Evolutionary conservation across 2,113 vertebrate species (phyloP).

Genomic region (Poeciliopsis occidentalis): DNA sequence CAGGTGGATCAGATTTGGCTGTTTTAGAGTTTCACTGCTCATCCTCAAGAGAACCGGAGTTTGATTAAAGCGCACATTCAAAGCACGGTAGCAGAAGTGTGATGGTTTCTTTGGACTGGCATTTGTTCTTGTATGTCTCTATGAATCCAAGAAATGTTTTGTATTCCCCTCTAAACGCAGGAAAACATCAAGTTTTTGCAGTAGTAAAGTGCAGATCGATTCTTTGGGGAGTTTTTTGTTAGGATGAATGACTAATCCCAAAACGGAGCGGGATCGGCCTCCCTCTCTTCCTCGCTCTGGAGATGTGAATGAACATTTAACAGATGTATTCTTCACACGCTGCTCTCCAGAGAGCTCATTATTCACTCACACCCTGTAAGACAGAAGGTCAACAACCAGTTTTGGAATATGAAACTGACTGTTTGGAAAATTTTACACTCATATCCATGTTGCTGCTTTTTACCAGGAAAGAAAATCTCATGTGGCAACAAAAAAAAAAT

Average conservation of each 20-base stretch:
- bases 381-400: slow-evolving; percentile 66
- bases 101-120: background rate
- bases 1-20: too few relatives aligned
- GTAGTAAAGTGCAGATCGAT: slow-evolving; percentile 52
- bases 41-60: too few relatives aligned
- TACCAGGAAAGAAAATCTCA: slow-evolving; percentile 9
- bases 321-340: slow-evolving; percentile 40
- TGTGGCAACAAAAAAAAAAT: background rate
- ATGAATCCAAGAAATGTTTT: background rate
- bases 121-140: background rate
- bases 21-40: too few relatives aligned
- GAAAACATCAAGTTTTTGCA: slow-evolving; percentile 35
- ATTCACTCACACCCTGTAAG: slow-evolving; percentile 37
- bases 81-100: background rate
- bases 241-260: slow-evolving; percentile 50
- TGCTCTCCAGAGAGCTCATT: slow-evolving; percentile 69
- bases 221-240: slow-evolving; percentile 24
- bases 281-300: slow-evolving; percentile 5
- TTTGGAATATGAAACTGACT: slow-evolving; percentile 47
- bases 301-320: slow-evolving; percentile 59
- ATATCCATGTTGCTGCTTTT: slow-evolving; percentile 3
- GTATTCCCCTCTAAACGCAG: slow-evolving; percentile 9
- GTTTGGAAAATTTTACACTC: slow-evolving; percentile 50
- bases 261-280: slow-evolving; percentile 16
- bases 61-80: too few relatives aligned